phyloP scores from a whole-genome alignment of 2,113 vertebrate genomes.

The Trinectes maculatus region DNA sequence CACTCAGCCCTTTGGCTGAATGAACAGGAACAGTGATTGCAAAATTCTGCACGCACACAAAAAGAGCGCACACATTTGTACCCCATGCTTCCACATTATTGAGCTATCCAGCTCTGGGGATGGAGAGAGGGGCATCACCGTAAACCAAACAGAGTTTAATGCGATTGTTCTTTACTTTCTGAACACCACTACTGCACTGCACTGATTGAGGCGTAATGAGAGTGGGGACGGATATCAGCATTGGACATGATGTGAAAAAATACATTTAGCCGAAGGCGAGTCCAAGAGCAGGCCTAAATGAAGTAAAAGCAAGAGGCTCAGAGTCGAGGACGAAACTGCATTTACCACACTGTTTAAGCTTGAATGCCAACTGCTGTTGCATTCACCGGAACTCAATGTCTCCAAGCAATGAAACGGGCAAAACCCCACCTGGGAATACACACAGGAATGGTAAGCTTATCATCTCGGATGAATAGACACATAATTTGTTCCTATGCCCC shows the following conservation, averaged over 20 bases:
- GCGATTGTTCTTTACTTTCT: slow-evolving; percentile 30
- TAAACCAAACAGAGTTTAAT: slow-evolving; percentile 36
- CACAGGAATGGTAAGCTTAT: slow-evolving; percentile 37
- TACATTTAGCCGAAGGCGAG: slow-evolving; percentile 5
- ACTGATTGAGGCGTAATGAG: slow-evolving; percentile 2
- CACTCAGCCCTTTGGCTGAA: slow-evolving; percentile 51
- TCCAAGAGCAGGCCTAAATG: slow-evolving; percentile 5
- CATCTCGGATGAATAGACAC: too few species aligned
- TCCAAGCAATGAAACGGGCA: slow-evolving; percentile 19
- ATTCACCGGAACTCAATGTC: slow-evolving; percentile 27
- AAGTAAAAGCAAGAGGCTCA: slow-evolving; percentile 24
- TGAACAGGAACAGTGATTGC: slow-evolving; percentile 21
- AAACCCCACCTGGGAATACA: slow-evolving; percentile 35
- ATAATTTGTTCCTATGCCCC: too few species aligned
- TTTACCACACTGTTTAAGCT: slow-evolving; percentile 22
- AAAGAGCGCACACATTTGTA: slow-evolving; percentile 14
- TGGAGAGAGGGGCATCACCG: slow-evolving; percentile 28
- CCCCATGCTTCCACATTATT: too few species aligned
- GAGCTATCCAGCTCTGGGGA: too few species aligned
- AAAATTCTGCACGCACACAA: slow-evolving; percentile 29
- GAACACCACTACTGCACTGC: slow-evolving; percentile 21
- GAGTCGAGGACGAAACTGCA: slow-evolving; percentile 23
- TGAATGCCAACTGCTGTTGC: slow-evolving; percentile 26
- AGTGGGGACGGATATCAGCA: slow-evolving; percentile 6
- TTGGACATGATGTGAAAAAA: slow-evolving; percentile 17